A percentile compares a stretch with the other conserved stretches of the same genome.
Conservation (phyloP, 2,113 vertebrate species). For the Muntiacus reevesi region DNA sequence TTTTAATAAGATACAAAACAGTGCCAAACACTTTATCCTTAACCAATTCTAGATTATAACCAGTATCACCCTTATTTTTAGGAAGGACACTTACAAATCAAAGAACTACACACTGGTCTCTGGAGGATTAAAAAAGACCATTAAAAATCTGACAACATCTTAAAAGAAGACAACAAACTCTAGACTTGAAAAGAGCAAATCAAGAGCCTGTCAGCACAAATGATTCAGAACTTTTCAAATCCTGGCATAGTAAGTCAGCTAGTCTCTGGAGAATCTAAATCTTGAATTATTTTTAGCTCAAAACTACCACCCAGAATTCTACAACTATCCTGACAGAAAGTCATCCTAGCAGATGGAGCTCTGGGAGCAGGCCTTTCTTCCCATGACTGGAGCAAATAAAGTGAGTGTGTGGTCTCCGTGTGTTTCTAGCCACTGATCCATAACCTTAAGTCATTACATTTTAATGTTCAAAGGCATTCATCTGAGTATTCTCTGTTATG, state of each 20-base stretch:
- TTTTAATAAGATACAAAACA: background rate
- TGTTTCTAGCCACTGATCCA: background rate
- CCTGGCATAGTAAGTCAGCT: background rate
- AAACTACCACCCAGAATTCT: background rate
- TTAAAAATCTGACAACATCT: background rate
- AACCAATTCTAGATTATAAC: background rate
- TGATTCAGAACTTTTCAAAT: background rate
- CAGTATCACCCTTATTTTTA: background rate
- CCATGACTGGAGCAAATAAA: background rate
- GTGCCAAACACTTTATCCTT: background rate
- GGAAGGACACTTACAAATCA: background rate
- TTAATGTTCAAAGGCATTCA: background rate
- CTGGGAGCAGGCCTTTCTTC: background rate
- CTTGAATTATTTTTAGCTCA: constrained; percentile 40
- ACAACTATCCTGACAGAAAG: background rate
- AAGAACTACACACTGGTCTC: background rate
- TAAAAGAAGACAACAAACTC: background rate
- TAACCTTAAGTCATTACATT: background rate
- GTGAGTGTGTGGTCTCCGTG: background rate
- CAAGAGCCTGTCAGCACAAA: background rate
- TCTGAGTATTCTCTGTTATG: background rate
- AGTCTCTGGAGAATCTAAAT: background rate
- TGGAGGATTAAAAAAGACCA: background rate
- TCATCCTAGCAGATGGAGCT: background rate
- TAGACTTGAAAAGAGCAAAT: constrained; percentile 19